phyloP scores from a whole-genome alignment of 1,140 invertebrate genomes.

The Paracyclopina nana region DNA sequence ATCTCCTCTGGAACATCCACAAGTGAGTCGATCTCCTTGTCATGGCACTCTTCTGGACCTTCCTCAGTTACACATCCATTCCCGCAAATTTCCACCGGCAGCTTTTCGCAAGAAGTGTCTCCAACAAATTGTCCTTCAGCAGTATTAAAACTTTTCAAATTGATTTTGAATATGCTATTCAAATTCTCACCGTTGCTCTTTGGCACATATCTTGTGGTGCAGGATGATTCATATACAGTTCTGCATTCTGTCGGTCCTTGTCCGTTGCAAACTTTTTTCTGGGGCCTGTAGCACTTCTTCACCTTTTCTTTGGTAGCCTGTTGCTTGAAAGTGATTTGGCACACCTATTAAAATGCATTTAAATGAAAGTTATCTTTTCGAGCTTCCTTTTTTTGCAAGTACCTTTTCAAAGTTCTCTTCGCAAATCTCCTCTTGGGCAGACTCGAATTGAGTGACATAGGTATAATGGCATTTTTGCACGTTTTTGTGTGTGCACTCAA shows the following conservation, averaged over 20 bases:
- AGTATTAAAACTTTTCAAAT: background rate
- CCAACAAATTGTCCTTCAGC: constrained; percentile 16
- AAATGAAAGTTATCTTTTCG: background rate
- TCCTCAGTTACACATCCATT: constrained; percentile 2
- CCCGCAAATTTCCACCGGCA: constrained; percentile 12
- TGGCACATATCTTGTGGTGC: constrained; percentile 10
- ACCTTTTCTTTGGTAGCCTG: constrained; percentile 8
- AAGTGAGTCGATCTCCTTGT: constrained; percentile 6
- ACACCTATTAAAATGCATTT: background rate
- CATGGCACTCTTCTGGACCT: constrained; percentile 11
- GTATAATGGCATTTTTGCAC: constrained; percentile 17
- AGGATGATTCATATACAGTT: constrained; percentile 12
- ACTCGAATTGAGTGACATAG: constrained; percentile 13
- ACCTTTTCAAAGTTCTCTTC: constrained; percentile 17
- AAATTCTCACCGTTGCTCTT: constrained; percentile 1
- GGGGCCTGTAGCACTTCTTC: constrained; percentile 9
- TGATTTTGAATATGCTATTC: background rate
- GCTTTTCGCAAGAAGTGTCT: constrained; percentile 15
- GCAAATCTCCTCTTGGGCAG: constrained; percentile 16
- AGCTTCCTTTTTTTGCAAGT: background rate
- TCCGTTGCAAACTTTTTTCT: constrained; percentile 8
- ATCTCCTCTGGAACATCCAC: constrained; percentile 13
- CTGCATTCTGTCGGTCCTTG: constrained; percentile 3
- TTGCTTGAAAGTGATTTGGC: constrained; percentile 14
- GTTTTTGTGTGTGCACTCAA: constrained; percentile 15